These are phyloP conservation scores for Hylaeus anthracinus DNA, from an alignment of 1,140 invertebrate genomes.

Conservation along the genomic window DNA sequence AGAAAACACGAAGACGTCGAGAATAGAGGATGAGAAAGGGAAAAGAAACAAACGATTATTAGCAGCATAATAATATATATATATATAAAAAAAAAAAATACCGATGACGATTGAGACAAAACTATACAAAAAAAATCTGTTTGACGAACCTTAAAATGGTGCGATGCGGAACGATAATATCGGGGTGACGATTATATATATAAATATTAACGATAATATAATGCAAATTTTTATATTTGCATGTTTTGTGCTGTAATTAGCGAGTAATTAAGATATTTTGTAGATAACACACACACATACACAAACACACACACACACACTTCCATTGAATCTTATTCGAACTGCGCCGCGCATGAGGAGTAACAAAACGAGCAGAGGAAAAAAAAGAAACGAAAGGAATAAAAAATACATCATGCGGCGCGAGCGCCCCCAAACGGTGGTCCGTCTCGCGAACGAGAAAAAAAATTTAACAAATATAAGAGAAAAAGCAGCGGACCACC, in stretches of 20 bases:
- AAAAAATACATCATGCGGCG: constrained; percentile 12
- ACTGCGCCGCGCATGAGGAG: constrained; percentile 55
- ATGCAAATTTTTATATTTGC: constrained; percentile 81
- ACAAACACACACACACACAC: constrained; percentile 58
- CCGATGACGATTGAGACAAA: constrained; percentile 21
- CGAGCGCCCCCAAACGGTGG: constrained; percentile 22
- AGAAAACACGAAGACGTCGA: constrained; percentile 2
- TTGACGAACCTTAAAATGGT: constrained; percentile 67
- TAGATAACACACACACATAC: constrained; percentile 69
- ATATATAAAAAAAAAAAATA: neutral
- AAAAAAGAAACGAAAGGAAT: constrained; percentile 3
- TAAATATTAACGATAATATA: constrained; percentile 78
- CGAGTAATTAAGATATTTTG: constrained; percentile 81
- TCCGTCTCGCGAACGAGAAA: constrained; percentile 15
- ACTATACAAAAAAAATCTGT: constrained; percentile 52
- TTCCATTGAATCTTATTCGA: constrained; percentile 77
- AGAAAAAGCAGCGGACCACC: constrained; percentile 33
- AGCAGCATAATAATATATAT: constrained; percentile 71
- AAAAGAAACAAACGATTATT: constrained; percentile 48
- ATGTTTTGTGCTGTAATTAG: constrained; percentile 81
- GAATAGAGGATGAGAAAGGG: constrained; percentile 27
- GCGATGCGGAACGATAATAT: constrained; percentile 69
- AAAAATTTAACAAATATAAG: constrained; percentile 37
- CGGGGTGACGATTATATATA: constrained; percentile 75
- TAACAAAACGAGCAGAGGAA: constrained; percentile 7